Base-by-base conservation (phyloP, 2,113 vertebrate species). In the Macaca fascicularis region DNA sequence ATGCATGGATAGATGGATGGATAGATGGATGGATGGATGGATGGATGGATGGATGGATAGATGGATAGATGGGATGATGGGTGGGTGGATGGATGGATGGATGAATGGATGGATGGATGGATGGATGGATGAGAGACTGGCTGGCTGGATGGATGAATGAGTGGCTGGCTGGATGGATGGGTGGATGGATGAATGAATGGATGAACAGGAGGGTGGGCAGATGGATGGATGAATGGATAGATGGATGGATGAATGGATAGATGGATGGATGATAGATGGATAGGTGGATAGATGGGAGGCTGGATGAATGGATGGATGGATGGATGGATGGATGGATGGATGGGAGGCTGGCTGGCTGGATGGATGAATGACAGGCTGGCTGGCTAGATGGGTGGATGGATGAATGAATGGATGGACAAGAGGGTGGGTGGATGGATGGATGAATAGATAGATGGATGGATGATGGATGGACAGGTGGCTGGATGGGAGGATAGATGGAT, bases 61-160 rank as follows among this genome's bases (percentile, higher is more conserved):
- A 0, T n/a, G 13, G 40, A 23, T 10, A 10, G 2, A 1, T 8
- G 8, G 32, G 52, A 22, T 30, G 25, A 0, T 19, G 27, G 32
- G 14, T 69, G 14, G 13, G 25, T 23, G 30, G 27, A 6, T 14
- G 5, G 14, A 17, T 43, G 81, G 20, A 5, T 38, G 32, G 30
- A 10, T 5, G 22, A 7, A 10, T n/a, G n/a, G 38, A 38, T 5
- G 16, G 3, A 0, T 20, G 8, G n/a, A 25, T 84, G 38, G 14
- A 20, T 30, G 17, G 20, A 3, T 20, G 27, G 20, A 19, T 30
- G 7, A 6, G 5, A 43, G 40, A 5, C 40, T 43, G 40, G 40
- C 40, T 27, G 2, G 32, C 3, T 11, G 23, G 12, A 1, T 61
- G 11, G 72, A 32, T 25, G 2, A 16, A 23, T 48, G 5, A 5